Conservation (phyloP, 2,888 invertebrate genomes). For the Hydrotaea diabolus region DNA sequence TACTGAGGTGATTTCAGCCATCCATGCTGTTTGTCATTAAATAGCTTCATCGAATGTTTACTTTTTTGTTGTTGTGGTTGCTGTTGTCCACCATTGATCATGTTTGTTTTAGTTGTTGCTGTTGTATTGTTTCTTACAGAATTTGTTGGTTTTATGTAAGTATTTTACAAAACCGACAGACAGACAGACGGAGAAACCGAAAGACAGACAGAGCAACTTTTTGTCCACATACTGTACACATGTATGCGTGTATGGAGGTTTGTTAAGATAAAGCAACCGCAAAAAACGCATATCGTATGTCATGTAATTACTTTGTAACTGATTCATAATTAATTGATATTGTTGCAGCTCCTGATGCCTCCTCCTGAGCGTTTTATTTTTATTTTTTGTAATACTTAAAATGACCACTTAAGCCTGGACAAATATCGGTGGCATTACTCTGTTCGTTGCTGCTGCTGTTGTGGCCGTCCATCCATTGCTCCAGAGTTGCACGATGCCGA, state of each 20-base stretch:
- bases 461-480: not conserved
- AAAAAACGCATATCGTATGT: constrained; percentile 68
- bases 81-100: constrained; percentile 35
- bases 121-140: not conserved
- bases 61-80: constrained; percentile 9
- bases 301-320: constrained; percentile 69
- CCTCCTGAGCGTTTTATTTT: constrained; percentile 10
- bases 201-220: too few relatives aligned
- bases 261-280: not conserved
- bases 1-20: constrained; percentile 3
- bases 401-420: constrained; percentile 62
- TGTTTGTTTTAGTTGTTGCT: constrained; percentile 22
- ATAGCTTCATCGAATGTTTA: constrained; percentile 39
- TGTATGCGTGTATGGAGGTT: not conserved
- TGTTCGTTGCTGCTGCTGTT: constrained; percentile 16
- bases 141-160: constrained; percentile 28
- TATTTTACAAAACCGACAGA: not conserved
- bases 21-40: constrained; percentile 55
- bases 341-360: not conserved
- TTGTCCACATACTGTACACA: not conserved
- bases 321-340: constrained; percentile 70
- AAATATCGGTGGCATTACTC: constrained; percentile 56
- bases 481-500: constrained; percentile 16
- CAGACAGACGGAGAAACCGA: not conserved
- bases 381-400: constrained; percentile 43